phyloP scores from a whole-genome alignment of 2,888 invertebrate species.

The Hirtodrosophila histrioides region DNA sequence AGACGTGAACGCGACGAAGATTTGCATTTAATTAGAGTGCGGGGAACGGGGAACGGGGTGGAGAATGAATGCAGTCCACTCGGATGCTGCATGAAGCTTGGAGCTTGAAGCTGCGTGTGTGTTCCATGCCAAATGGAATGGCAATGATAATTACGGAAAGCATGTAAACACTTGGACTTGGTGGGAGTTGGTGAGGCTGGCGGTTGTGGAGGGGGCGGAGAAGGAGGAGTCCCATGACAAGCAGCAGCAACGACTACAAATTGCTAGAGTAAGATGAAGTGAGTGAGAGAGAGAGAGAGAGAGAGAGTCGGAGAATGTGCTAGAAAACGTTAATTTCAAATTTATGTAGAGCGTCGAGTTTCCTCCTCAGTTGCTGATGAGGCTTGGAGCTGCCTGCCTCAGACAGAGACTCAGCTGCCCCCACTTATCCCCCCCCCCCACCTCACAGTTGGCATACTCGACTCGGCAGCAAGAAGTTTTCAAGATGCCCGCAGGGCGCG shows the following conservation, averaged over 20 bases:
- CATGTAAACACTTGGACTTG: conserved; percentile 69
- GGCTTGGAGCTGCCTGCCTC: conserved; percentile 37
- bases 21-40: conserved; percentile 76
- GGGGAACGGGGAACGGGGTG: not conserved
- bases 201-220: not conserved
- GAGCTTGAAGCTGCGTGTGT: conserved; percentile 66
- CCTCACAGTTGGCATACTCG: conserved; percentile 11
- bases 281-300: not conserved
- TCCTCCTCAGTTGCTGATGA: conserved; percentile 61
- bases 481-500: conserved; percentile 83
- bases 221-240: conserved; percentile 55
- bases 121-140: conserved; percentile 79
- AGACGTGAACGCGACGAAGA: conserved; percentile 58
- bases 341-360: conserved; percentile 81
- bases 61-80: conserved; percentile 22
- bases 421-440: conserved; percentile 2
- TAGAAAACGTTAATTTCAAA: conserved; percentile 80
- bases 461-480: conserved; percentile 66
- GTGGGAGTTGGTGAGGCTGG: conserved; percentile 9
- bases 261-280: conserved; percentile 34
- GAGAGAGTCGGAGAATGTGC: conserved; percentile 51
- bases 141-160: conserved; percentile 81
- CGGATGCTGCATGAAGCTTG: conserved; percentile 1
- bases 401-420: conserved; percentile 9
- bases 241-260: conserved; percentile 58